Conservation (phyloP, 1,140 invertebrate genomes). For the Pemphigus obesinymphae region DNA sequence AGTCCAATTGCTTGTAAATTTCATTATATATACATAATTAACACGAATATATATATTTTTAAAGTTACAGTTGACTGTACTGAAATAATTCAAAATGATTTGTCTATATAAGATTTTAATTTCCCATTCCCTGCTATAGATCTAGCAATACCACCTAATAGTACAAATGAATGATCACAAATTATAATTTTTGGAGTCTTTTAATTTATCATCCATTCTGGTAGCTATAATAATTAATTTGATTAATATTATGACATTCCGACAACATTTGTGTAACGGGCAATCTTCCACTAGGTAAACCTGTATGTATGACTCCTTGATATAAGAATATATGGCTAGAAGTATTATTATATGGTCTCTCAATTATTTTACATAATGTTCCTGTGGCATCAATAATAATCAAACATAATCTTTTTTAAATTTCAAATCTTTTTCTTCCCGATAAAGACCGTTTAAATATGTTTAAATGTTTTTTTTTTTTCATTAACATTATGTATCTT, state of each 20-base stretch:
- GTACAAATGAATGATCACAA: background rate
- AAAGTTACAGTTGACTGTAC: background rate
- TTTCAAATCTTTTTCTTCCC: background rate
- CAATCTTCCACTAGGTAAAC: background rate
- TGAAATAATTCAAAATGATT: background rate
- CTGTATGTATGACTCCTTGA: background rate
- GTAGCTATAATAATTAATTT: background rate
- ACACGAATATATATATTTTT: background rate
- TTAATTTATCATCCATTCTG: background rate
- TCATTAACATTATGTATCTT: background rate
- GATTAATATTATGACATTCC: background rate
- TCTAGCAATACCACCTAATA: background rate
- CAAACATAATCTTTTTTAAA: background rate
- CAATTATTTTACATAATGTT: background rate
- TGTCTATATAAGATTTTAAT: background rate
- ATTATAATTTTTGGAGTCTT: background rate
- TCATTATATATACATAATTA: too few species aligned
- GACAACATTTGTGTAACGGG: background rate
- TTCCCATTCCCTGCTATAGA: background rate
- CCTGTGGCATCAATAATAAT: background rate
- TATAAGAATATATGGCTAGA: background rate
- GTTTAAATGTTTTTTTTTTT: background rate
- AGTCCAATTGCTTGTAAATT: too few species aligned
- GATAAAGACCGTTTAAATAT: background rate
- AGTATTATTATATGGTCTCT: background rate